Evolutionary conservation across 2,113 vertebrate species (phyloP).

Genomic region (Chunga burmeisteri): DNA sequence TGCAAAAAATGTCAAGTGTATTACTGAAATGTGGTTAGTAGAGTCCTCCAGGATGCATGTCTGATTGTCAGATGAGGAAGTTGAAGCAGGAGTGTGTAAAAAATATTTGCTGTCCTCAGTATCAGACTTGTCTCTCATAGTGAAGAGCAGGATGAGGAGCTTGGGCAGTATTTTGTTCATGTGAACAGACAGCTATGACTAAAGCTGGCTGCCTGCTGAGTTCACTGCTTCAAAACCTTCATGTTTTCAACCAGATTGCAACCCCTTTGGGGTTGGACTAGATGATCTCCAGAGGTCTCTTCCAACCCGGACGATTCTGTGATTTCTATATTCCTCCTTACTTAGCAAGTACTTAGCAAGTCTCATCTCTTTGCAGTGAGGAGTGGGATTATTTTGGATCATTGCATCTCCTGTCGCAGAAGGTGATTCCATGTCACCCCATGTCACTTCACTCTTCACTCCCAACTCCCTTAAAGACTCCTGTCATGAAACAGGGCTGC

Average conservation of each 20-base stretch:
- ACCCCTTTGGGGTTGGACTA: too few species aligned
- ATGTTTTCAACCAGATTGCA: neutral
- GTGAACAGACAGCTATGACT: neutral
- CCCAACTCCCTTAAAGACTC: neutral
- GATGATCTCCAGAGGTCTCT: too few species aligned
- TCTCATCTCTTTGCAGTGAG: neutral
- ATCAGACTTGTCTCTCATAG: neutral
- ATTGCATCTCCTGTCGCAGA: neutral
- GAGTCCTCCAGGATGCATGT: rapidly evolving
- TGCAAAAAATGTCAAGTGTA: neutral
- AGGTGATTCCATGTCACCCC: neutral
- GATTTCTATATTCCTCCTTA: neutral
- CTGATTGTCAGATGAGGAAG: neutral
- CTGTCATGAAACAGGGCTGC: neutral
- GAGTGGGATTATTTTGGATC: neutral
- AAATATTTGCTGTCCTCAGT: neutral
- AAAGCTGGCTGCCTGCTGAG: neutral
- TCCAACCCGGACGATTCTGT: too few species aligned
- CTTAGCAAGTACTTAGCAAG: neutral
- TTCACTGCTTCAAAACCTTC: neutral
- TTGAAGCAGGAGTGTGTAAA: rapidly evolving
- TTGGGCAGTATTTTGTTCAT: neutral
- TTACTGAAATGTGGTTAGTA: neutral
- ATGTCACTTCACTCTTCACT: neutral
- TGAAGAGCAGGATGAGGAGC: neutral